Conservation (phyloP, 2,888 invertebrate genomes). For the Baccha elongata region DNA sequence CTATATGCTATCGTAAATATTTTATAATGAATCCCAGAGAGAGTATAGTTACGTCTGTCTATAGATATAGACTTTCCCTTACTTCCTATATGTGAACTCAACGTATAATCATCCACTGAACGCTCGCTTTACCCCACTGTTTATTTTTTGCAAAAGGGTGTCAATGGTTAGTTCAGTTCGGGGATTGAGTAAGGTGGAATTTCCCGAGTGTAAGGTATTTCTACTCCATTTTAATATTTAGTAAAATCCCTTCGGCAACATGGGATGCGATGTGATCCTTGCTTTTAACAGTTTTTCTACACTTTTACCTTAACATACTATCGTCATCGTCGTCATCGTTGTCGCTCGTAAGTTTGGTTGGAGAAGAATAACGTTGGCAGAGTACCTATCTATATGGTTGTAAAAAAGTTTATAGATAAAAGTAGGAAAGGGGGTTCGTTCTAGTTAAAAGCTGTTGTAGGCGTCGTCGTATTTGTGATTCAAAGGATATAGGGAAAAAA, state of each 20-base stretch:
- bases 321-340: neutral
- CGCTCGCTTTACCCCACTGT: conserved; percentile 14
- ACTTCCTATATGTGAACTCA: neutral
- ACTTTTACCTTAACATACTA: conserved; percentile 32
- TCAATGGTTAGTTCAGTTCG: conserved; percentile 37
- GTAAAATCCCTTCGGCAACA: conserved; percentile 58
- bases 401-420: conserved; percentile 42
- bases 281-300: conserved; percentile 47
- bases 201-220: conserved; percentile 21
- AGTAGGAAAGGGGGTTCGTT: conserved; percentile 31
- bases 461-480: conserved; percentile 66
- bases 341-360: conserved; percentile 1
- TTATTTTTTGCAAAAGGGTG: conserved; percentile 48
- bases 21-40: conserved; percentile 65
- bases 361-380: neutral
- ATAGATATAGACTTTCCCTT: conserved; percentile 9
- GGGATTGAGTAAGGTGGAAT: conserved; percentile 26
- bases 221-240: conserved; percentile 69
- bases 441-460: conserved; percentile 52
- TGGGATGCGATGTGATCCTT: conserved; percentile 50
- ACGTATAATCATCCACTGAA: conserved; percentile 47
- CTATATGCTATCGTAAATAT: conserved; percentile 46
- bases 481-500: conserved; percentile 50
- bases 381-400: conserved; percentile 1
- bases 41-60: conserved; percentile 9